Percentiles rank a stretch among this genome's conserved stretches.
Conservation (phyloP, 92 coral and sea anemone species). For the Diadumene lineata region DNA sequence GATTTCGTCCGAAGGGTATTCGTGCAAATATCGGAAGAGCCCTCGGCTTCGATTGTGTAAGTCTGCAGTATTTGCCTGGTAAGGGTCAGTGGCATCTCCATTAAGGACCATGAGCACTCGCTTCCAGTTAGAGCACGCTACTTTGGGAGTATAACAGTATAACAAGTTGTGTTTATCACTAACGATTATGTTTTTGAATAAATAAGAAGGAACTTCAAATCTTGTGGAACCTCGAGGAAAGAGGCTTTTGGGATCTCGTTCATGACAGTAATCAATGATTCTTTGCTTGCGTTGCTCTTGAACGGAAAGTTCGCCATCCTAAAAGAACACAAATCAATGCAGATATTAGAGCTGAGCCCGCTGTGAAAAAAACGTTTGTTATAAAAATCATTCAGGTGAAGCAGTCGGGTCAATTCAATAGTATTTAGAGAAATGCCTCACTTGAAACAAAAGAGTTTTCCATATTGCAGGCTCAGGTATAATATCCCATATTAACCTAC, state of each 20-base stretch:
- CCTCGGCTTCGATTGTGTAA: slow-evolving; percentile 87
- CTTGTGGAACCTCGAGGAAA: slow-evolving; percentile 72
- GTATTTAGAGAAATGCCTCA: too few relatives aligned
- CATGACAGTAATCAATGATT: slow-evolving; percentile 67
- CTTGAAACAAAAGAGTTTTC: too few relatives aligned
- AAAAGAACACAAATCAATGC: neutral
- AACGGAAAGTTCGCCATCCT: slow-evolving; percentile 34
- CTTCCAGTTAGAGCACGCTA: slow-evolving; percentile 97
- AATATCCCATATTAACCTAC: too few relatives aligned
- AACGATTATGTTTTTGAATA: slow-evolving; percentile 83
- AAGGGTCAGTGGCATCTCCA: slow-evolving; percentile 89
- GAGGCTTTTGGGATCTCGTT: slow-evolving; percentile 67
- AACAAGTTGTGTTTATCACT: slow-evolving; percentile 78
- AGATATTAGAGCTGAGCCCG: neutral
- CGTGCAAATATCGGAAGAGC: slow-evolving; percentile 84
- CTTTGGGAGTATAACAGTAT: slow-evolving; percentile 91
- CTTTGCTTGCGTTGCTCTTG: slow-evolving; percentile 69
- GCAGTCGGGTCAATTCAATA: too few relatives aligned
- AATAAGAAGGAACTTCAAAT: slow-evolving; percentile 61
- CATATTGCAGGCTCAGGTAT: too few relatives aligned
- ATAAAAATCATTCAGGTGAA: too few relatives aligned
- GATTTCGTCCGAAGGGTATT: slow-evolving; percentile 86
- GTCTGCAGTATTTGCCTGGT: slow-evolving; percentile 77
- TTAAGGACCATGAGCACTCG: slow-evolving; percentile 94
- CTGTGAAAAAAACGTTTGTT: too few relatives aligned